A percentile compares a stretch with the other conserved stretches of the same genome.
phyloP scores from a whole-genome alignment of 2,888 invertebrate species.

The Oeneis ivallda region DNA sequence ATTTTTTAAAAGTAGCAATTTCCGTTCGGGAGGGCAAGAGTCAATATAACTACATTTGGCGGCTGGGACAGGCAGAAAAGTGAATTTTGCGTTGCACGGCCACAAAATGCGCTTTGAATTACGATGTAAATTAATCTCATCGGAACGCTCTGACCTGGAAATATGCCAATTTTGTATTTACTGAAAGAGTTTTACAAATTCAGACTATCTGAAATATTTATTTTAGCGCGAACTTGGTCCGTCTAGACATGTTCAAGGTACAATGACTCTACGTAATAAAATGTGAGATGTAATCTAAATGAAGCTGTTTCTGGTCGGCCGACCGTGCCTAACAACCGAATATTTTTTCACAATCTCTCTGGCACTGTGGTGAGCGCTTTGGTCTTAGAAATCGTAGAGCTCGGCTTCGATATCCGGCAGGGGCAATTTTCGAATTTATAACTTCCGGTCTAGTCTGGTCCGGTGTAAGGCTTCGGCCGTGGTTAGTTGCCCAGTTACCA shows the following conservation, averaged over 20 bases:
- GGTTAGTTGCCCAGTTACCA: too few relatives aligned
- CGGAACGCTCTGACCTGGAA: constrained; percentile 14
- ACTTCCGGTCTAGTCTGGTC: too few relatives aligned
- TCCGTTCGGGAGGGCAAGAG: background rate
- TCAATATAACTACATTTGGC: constrained; percentile 18
- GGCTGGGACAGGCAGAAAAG: constrained; percentile 9
- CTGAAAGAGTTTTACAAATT: constrained; percentile 18
- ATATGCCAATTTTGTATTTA: constrained; percentile 17
- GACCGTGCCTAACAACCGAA: too few relatives aligned
- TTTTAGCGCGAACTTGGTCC: constrained; percentile 7
- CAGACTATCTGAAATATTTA: constrained; percentile 5
- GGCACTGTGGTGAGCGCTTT: too few relatives aligned
- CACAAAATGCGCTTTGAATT: constrained; percentile 19
- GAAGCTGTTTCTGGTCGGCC: too few relatives aligned
- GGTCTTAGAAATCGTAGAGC: too few relatives aligned
- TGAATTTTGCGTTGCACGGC: constrained; percentile 12
- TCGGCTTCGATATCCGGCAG: too few relatives aligned
- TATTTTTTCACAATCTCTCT: too few relatives aligned
- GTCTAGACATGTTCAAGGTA: constrained; percentile 16
- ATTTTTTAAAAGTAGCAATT: background rate
- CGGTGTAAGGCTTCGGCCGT: too few relatives aligned
- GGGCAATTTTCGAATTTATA: too few relatives aligned
- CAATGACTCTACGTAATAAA: background rate
- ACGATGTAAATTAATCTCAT: constrained; percentile 22
- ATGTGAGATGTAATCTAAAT: background rate